Conservation (phyloP, 2,113 vertebrate genomes). For the Parotia lawesii region DNA sequence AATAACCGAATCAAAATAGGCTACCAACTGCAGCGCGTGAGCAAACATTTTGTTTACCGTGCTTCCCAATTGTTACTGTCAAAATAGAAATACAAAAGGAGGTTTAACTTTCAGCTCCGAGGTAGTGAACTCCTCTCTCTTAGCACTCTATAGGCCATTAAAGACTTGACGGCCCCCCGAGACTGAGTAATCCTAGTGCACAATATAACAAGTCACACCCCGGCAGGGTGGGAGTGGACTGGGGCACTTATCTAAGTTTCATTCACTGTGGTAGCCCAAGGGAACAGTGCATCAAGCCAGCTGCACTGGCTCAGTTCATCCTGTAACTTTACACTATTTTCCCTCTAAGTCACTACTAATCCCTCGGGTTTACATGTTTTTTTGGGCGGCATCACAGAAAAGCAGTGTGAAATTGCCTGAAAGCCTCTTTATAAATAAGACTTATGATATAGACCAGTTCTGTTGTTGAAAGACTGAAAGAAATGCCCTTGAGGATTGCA, state of each 20-base stretch:
- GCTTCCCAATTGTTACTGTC: constrained; percentile 9
- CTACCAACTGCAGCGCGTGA: background rate
- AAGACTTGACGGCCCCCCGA: constrained; percentile 39
- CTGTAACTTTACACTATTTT: constrained; percentile 77
- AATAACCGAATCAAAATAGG: constrained; percentile 22
- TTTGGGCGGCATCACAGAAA: constrained; percentile 69
- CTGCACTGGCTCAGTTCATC: constrained; percentile 60
- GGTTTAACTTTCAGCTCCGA: constrained; percentile 52
- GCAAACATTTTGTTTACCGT: constrained; percentile 60
- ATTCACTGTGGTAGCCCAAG: constrained; percentile 67
- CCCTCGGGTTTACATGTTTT: constrained; percentile 78
- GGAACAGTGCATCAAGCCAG: constrained; percentile 65
- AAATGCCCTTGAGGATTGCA: constrained; percentile 49
- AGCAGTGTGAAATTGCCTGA: constrained; percentile 78
- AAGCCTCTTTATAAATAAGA: constrained; percentile 79
- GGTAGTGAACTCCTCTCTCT: constrained; percentile 48
- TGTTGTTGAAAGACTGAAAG: constrained; percentile 70
- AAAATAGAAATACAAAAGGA: constrained; percentile 48
- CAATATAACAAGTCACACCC: constrained; percentile 12
- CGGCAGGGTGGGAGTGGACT: constrained; percentile 31
- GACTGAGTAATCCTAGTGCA: constrained; percentile 43
- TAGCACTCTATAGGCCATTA: constrained; percentile 51
- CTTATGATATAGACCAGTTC: constrained; percentile 70
- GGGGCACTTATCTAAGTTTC: constrained; percentile 66
- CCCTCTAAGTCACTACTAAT: constrained; percentile 76